Conservation (phyloP, 2,888 invertebrate genomes). For the Agelastica alni region DNA sequence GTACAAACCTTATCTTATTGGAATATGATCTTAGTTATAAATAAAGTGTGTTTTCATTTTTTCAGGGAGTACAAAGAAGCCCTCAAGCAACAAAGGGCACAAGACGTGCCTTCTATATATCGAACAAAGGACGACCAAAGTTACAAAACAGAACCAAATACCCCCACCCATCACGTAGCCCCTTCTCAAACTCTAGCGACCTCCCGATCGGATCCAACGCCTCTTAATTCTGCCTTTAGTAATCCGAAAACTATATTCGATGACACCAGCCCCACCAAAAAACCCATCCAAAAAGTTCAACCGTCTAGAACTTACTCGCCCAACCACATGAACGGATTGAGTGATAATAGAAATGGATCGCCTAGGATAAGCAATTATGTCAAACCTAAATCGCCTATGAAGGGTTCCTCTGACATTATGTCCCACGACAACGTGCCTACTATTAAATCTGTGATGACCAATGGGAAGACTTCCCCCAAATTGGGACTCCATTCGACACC, state of each 20-base stretch:
- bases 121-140: conserved; percentile 66
- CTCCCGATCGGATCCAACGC: conserved; percentile 59
- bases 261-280: conserved; percentile 56
- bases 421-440: conserved; percentile 62
- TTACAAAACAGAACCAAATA: conserved; percentile 60
- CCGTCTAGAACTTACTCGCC: conserved; percentile 65
- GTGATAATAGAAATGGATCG: conserved; percentile 33
- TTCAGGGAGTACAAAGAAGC: conserved; percentile 88
- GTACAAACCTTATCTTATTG: no score
- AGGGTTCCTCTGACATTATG: conserved; percentile 58
- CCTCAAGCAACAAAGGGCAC: conserved; percentile 80
- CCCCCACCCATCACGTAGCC: conserved; percentile 57
- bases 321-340: conserved; percentile 33
- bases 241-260: conserved; percentile 63
- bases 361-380: conserved; percentile 58
- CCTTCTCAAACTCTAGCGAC: conserved; percentile 51
- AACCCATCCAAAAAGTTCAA: conserved; percentile 78
- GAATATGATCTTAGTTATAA: no score
- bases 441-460: conserved; percentile 39
- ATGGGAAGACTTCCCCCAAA: conserved; percentile 44
- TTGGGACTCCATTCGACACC: conserved; percentile 45
- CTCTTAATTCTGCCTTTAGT: conserved; percentile 57
- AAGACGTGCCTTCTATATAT: conserved; percentile 73
- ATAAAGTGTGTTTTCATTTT: conserved; percentile 39
- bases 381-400: conserved; percentile 70